Evolutionary conservation across 2,888 invertebrate species (phyloP).

Genomic region (Myathropa florea): DNA sequence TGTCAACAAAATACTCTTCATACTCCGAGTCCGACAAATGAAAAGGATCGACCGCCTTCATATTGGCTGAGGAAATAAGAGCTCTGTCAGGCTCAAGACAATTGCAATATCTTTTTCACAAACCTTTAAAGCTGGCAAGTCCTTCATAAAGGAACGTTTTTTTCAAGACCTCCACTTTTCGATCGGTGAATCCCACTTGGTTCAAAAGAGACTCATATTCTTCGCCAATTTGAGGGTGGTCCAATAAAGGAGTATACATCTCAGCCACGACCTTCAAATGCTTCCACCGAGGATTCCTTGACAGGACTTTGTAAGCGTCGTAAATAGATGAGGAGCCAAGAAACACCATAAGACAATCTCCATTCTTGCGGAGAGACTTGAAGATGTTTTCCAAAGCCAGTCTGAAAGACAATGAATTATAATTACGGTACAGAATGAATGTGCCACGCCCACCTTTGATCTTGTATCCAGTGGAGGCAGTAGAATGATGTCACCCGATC

Average conservation of each 20-base stretch:
- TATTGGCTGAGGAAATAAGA: slow-evolving; percentile 82
- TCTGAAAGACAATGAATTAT: slow-evolving; percentile 78
- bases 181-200: slow-evolving; percentile 84
- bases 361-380: slow-evolving; percentile 85
- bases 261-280: slow-evolving; percentile 84
- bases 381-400: slow-evolving; percentile 85
- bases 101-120: background rate
- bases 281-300: slow-evolving; percentile 83
- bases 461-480: slow-evolving; percentile 89
- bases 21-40: slow-evolving; percentile 83
- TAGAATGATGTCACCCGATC: slow-evolving; percentile 89
- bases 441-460: slow-evolving; percentile 83
- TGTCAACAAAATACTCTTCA: slow-evolving; percentile 84
- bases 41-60: slow-evolving; percentile 87
- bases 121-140: slow-evolving; percentile 83
- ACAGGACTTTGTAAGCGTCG: slow-evolving; percentile 85
- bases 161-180: slow-evolving; percentile 83
- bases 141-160: slow-evolving; percentile 84
- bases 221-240: slow-evolving; percentile 83
- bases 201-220: slow-evolving; percentile 82
- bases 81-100: slow-evolving; percentile 3
- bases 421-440: no score
- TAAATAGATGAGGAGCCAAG: slow-evolving; percentile 86
- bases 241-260: slow-evolving; percentile 86
- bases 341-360: slow-evolving; percentile 86